A percentile compares a stretch with the other conserved stretches of the same genome.
These are phyloP conservation scores for Cryptophagus acutangulus DNA, from an alignment of 2,888 invertebrate genomes.

Conservation along the genomic window DNA sequence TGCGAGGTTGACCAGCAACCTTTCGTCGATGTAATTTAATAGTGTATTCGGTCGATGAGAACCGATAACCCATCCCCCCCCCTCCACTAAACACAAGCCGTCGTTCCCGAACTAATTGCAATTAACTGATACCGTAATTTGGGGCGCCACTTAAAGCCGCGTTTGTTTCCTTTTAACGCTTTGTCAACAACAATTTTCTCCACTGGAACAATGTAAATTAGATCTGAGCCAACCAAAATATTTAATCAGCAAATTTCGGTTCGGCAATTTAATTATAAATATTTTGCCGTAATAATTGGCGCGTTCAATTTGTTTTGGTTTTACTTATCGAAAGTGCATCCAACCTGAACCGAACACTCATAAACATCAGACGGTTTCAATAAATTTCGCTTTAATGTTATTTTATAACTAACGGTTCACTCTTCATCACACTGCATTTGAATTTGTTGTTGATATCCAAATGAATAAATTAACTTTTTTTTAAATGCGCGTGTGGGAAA, in stretches of 20 bases:
- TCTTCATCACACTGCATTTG: too few relatives aligned
- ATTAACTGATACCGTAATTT: slow-evolving; percentile 29
- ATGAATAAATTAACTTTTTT: too few relatives aligned
- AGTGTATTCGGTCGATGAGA: slow-evolving; percentile 29
- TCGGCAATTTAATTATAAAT: not conserved
- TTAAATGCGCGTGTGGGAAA: too few relatives aligned
- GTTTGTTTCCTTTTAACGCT: slow-evolving; percentile 9
- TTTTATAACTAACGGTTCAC: too few relatives aligned
- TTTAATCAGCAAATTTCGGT: not conserved
- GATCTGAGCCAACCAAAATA: not conserved
- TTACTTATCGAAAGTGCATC: too few relatives aligned
- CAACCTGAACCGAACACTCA: too few relatives aligned
- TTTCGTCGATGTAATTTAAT: slow-evolving; percentile 39
- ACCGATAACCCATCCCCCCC: slow-evolving; percentile 25
- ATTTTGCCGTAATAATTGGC: too few relatives aligned
- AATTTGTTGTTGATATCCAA: too few relatives aligned
- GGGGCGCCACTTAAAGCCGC: slow-evolving; percentile 4
- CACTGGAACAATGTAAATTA: slow-evolving; percentile 2
- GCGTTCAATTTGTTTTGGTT: too few relatives aligned
- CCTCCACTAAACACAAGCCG: slow-evolving; percentile 11
- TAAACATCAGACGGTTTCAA: too few relatives aligned
- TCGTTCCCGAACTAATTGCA: slow-evolving; percentile 29
- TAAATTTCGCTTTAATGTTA: too few relatives aligned
- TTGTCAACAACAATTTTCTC: slow-evolving; percentile 11
- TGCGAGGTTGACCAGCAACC: slow-evolving; percentile 39